A percentile compares a stretch with the other conserved stretches of the same genome.
Evolutionary conservation across 2,113 vertebrate genomes (phyloP).

Genomic region (Oryzias curvinotus): DNA sequence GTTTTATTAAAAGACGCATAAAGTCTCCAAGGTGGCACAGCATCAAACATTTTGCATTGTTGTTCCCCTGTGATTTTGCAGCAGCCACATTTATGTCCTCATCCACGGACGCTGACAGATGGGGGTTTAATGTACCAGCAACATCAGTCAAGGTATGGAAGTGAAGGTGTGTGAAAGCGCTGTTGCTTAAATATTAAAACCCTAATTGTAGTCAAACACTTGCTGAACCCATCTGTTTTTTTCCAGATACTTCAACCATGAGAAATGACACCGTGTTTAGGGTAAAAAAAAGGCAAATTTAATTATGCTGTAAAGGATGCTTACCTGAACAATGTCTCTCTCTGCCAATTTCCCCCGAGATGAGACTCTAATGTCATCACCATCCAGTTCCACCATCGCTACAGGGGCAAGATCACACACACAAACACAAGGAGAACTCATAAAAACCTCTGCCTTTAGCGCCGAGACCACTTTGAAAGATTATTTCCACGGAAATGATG

Average conservation of each 20-base stretch:
- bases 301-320: constrained; percentile 6
- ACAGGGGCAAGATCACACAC: constrained; percentile 27
- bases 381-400: constrained; percentile 97
- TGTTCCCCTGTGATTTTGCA: neutral
- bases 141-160: neutral
- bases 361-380: constrained; percentile 90
- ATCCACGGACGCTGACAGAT: constrained; percentile 20
- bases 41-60: neutral
- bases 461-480: neutral
- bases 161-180: neutral
- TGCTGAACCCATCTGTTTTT: neutral
- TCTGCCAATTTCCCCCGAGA: constrained; percentile 90
- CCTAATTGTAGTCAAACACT: neutral
- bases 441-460: neutral
- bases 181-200: neutral
- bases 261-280: no score
- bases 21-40: neutral
- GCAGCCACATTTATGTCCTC: constrained; percentile 7
- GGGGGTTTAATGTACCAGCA: constrained; percentile 11
- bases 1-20: neutral
- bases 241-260: neutral
- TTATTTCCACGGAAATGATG: neutral
- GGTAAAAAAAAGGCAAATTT: neutral
- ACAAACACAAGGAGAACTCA: constrained; percentile 8
- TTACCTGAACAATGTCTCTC: constrained; percentile 95